These are phyloP conservation scores for Rousettus leschenaultii DNA, from an alignment of 2,113 vertebrate genomes.

Conservation along the genomic window DNA sequence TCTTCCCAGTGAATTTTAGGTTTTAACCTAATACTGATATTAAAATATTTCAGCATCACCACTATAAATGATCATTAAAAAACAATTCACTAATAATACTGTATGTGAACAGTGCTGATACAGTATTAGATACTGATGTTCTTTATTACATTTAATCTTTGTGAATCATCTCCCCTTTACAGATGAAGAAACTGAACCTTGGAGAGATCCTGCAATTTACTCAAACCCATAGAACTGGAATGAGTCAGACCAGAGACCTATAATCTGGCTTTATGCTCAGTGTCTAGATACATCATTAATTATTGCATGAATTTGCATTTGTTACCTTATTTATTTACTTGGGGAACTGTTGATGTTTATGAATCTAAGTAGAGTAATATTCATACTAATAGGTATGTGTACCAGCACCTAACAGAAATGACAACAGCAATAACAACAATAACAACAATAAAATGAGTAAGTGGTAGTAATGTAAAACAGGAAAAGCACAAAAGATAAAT, in stretches of 20 bases:
- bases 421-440: background rate
- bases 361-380: background rate
- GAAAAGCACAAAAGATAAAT: background rate
- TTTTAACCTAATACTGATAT: background rate
- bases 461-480: background rate
- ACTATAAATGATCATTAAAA: background rate
- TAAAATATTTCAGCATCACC: background rate
- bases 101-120: background rate
- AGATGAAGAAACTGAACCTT: background rate
- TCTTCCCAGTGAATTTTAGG: background rate
- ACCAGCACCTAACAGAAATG: background rate
- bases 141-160: background rate
- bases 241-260: background rate
- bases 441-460: background rate
- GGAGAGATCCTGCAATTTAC: background rate
- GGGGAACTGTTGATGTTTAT: background rate
- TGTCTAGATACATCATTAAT: background rate
- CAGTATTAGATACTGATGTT: background rate
- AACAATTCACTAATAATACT: background rate
- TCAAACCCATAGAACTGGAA: background rate
- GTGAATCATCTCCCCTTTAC: background rate
- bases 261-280: background rate
- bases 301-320: background rate
- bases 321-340: background rate
- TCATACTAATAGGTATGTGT: background rate